Base-by-base conservation (phyloP, 2,797 vertebrate species). In the Brachyalestes nurse region DNA sequence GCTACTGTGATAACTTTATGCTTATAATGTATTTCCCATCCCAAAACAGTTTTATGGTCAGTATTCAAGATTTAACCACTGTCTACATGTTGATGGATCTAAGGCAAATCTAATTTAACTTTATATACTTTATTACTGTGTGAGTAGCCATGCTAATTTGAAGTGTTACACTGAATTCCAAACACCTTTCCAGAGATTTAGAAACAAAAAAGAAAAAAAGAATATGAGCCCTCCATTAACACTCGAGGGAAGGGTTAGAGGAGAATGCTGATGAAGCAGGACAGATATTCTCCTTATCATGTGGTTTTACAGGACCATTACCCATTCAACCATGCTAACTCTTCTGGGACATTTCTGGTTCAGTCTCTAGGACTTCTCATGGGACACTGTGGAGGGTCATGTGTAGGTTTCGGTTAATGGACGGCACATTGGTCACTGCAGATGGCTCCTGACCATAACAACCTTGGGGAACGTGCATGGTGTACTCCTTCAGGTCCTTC, bases 261-360 rank as follows among this genome's bases (percentile, higher is more conserved):
- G 79, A 83, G 77, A 82, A 72, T 70, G 60, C 82, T 77, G 82
- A 80, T 77, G 73, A 82, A 66, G 75, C 64, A 57, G 58, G 55
- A 72, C 42, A 61, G 71, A 81, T 65, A 49, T 66, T 64, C 79
- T 72, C 42, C 47, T 80, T 40, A 21, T 23, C 9, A 6, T 45
- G 21, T 21, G 45, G n/a, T 71, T 70, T 64, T 78, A 62, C 72
- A 74, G 17, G 75, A 61, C 53, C 51, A 34, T 55, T 49, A 45
- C 42, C 60, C 49, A 60, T 61, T 69, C 49, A 61, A 51, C 42
- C 12, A 2, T 23, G 28, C 65, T 34, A 53, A 38, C 25, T 72
- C 58, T 34, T 61, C 25, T 21, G 42, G 28, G 58, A 45, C 34
- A 25, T 45, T 19, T 73, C 34, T 47, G 72, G 8, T 19, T 75